Base-by-base conservation (phyloP, 1,140 invertebrate genomes). In the Zaprionus camerounensis region DNA sequence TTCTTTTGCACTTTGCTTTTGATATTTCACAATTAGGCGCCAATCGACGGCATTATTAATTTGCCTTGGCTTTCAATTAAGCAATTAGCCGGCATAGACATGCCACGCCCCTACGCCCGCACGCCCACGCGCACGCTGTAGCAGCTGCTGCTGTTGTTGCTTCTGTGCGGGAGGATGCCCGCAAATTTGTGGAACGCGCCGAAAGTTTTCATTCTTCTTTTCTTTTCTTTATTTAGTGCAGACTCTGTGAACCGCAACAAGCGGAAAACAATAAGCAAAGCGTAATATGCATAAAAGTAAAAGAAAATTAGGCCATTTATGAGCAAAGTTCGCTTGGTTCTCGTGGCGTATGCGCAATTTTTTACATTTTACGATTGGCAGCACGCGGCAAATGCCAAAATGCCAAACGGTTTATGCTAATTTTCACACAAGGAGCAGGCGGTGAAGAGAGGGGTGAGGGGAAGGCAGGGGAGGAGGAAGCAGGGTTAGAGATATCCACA, bases 11-110 rank as follows among this genome's bases (percentile, higher is more conserved):
- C 28, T 13, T 55, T 80, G 41, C 84, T 76, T 76, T 88, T 88
- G 62, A 82, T 90, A 84, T 84, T 90, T 82, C 78, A 87, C 83
- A 88, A 90, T 88, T 84, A 90, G 81, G 75, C 75, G 81, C 53
- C 84, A 87, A 87, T 87, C 71, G 83, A 76, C 67, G 77, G 64
- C 81, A 88, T 88, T 88, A 88, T 88, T 88, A 88, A 88, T 87
- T 87, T 81, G 78, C 78, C 75, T 88, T 81, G 74, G 81, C 81
- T 87, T 87, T 84, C 75, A 87, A 87, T 88, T 84, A 88, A 78
- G 74, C 84, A 84, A 87, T 87, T 87, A 83, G 70, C 55, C 28
- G 76, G 71, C 24, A 64, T 57, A 46, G 38, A 41, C 69, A 67
- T 56, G 24, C n/a, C 64, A 57, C 51, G n/a, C 61, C 65, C 46